These are phyloP conservation scores for Athetis lepigone DNA, from an alignment of 2,888 invertebrate genomes.

Conservation along the genomic window DNA sequence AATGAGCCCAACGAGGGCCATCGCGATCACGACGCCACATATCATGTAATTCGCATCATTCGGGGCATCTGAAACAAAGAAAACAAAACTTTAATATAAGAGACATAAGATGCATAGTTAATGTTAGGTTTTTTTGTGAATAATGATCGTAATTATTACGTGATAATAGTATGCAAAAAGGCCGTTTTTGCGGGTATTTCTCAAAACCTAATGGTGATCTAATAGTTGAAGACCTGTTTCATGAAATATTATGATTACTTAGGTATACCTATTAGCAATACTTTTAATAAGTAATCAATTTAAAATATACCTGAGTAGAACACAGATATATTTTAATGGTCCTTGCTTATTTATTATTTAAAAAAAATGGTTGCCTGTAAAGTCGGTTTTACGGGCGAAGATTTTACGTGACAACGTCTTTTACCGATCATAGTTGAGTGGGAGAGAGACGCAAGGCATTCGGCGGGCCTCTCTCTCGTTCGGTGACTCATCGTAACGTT, in stretches of 20 bases:
- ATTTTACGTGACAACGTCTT: too few species aligned
- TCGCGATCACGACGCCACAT: slow-evolving; percentile 95
- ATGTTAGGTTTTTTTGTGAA: not conserved
- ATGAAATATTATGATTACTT: slow-evolving; percentile 22
- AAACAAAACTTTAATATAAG: slow-evolving; percentile 61
- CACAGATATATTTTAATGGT: not conserved
- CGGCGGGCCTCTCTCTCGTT: too few species aligned
- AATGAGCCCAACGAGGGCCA: slow-evolving; percentile 95
- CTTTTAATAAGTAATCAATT: too few species aligned
- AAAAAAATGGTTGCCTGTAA: not conserved
- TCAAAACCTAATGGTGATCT: slow-evolving; percentile 39
- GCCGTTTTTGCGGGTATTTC: slow-evolving; percentile 39
- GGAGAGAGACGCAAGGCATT: too few species aligned
- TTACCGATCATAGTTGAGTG: too few species aligned
- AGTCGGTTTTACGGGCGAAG: too few species aligned
- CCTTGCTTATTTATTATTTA: not conserved
- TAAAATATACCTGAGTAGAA: too few species aligned
- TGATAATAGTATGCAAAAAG: slow-evolving; percentile 50
- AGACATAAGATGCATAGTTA: not conserved
- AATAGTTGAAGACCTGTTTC: slow-evolving; percentile 22
- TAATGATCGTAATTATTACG: slow-evolving; percentile 40
- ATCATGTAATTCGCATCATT: slow-evolving; percentile 96
- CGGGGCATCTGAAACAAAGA: slow-evolving; percentile 94
- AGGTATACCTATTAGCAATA: not conserved
- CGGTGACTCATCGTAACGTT: too few species aligned